Base-by-base conservation (phyloP, 2,888 invertebrate genomes). In the Lottia scabra region DNA sequence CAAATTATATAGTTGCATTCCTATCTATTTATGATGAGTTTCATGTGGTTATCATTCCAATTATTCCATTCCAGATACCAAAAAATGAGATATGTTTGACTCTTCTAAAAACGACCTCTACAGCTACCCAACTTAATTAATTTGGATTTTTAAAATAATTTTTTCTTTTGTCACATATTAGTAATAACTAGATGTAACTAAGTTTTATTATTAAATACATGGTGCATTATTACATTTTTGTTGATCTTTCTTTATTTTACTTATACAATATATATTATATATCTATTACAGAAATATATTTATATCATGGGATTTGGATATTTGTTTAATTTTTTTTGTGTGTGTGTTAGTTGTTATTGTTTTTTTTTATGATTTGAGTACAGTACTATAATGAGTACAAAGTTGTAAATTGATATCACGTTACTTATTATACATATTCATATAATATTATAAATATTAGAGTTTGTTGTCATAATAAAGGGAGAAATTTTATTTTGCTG, bases 401-500 rank as follows among this genome's bases (percentile, higher is more conserved):
- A 10, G 19, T 23, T 56, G 56, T 56, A 56, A 19, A 56, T 23
- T 23, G 19, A 23, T 19, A 23, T 23, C 56, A 56, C 23, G 19
- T 23, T 56, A 56, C 19, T 56, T 56, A 56, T 56, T 56, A 19
- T 56, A 56, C 56, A 56, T 56, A 56, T 56, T 23, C 23, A 56
- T 56, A 56, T 56, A 56, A 13, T 23, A 38, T 38, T 38, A 38
- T 38, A 23, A 56, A 56, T 23, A 56, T 23, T 56, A 56, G 56
- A 56, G 19, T 23, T 23, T 56, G 23, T 56, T 56, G 56, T 56
- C 56, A 56, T 56, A 56, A 56, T 56, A 56, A 56, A 56, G 56
- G 56, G 56, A 23, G 23, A 23, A 56, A 23, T 56, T 56, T 23
- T 56, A 56, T 19, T 19, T 56, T 19, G n/a, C 10, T 4, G 12